Evolutionary conservation across 2,113 vertebrate species (phyloP), one percentile per base, ranked within the genome.

Genomic region (Calidris pugnax): DNA sequence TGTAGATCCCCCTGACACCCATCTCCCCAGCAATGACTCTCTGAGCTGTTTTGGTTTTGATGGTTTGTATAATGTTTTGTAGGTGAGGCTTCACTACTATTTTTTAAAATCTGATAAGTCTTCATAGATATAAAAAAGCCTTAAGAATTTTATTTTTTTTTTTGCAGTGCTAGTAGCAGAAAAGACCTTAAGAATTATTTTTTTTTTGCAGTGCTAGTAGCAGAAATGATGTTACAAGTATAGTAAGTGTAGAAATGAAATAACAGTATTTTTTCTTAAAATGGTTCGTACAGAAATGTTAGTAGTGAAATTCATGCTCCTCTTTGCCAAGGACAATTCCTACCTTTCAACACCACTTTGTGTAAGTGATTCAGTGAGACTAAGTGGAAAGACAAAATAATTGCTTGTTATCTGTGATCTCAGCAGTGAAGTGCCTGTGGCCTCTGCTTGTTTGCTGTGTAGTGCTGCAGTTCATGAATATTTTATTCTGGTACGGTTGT

Each of bases 391-490:
- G 90, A 87, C 47, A 79, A 33, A 93, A 39, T 73, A 93, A 94
- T 85, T 95, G 63, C 57, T 78, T 81, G 73, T 95, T 95, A 68
- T 85, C 80, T 82, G 50, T 87, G 83, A 87, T 96, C 69, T 89
- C 69, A 93, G 89, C 84, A 89, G 66, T 87, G 91, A 76, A 95
- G 77, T 90, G 87, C 74, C 67, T 24, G 16, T 92, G 84, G 84
- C 77, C 57, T 90, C 77, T 85, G 37, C 84, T 89, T 95, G 45
- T 93, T 95, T 87, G 77, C 90, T 85, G 0, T 63, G 76, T 82
- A 50, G 43, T 91, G 85, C 95, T 96, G 91, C 93, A 96, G 85
- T 95, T 94, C 84, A 96, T 97, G 84, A 96, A 96, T 96, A 96
- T 96, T 97, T 96, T 85, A 96, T 91, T 82, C 43, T 87, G 53